These are phyloP conservation scores for Ochotona princeps DNA, from an alignment of 2,113 vertebrate species.

Conservation along the genomic window DNA sequence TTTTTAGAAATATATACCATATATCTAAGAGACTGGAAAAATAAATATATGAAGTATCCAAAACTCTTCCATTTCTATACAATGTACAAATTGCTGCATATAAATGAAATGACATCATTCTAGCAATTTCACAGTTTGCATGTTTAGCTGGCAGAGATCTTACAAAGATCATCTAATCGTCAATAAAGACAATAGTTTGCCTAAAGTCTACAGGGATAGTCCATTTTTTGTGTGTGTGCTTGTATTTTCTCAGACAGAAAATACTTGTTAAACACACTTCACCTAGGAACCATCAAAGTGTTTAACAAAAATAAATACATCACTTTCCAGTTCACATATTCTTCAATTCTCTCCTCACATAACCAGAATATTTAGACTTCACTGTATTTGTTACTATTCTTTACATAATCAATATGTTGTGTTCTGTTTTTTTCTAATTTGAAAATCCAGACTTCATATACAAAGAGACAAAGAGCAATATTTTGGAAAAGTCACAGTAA, in stretches of 20 bases:
- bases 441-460: neutral
- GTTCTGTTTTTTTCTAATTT: neutral
- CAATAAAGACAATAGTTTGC: neutral
- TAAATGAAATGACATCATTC: slow-evolving; percentile 21
- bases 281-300: neutral
- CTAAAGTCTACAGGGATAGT: neutral
- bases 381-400: neutral
- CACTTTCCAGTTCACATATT: neutral
- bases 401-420: neutral
- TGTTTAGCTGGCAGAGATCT: neutral
- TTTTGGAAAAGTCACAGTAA: neutral
- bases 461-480: neutral
- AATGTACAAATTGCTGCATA: slow-evolving; percentile 34
- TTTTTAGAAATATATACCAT: slow-evolving; percentile 71
- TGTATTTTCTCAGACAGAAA: neutral
- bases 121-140: neutral
- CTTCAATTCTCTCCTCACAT: neutral
- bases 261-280: neutral
- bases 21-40: slow-evolving; percentile 56
- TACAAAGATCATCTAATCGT: neutral
- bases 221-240: neutral
- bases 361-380: neutral
- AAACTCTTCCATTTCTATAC: slow-evolving; percentile 32
- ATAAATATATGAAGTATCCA: slow-evolving; percentile 41
- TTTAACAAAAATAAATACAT: neutral